phyloP scores from a whole-genome alignment of 2,888 invertebrate genomes.

The Operophtera brumata region DNA sequence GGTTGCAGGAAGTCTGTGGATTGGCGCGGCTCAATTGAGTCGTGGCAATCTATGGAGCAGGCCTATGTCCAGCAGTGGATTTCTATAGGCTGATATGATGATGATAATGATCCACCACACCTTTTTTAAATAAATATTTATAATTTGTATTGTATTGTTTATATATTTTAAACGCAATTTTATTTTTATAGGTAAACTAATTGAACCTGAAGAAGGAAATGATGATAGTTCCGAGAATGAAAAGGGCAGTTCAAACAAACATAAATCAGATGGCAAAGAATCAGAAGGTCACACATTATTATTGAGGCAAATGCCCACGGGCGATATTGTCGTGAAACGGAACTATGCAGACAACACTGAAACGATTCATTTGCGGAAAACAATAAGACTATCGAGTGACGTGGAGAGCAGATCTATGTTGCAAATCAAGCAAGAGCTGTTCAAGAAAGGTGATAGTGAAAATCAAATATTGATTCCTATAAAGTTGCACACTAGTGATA shows the following conservation, averaged over 20 bases:
- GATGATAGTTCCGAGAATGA: conserved; percentile 79
- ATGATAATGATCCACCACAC: too few species aligned
- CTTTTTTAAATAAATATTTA: background rate
- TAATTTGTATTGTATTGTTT: too few species aligned
- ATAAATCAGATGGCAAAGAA: conserved; percentile 57
- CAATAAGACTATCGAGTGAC: conserved; percentile 71
- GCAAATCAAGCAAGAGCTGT: conserved; percentile 68
- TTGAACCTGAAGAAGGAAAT: conserved; percentile 81
- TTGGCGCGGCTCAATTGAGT: too few species aligned
- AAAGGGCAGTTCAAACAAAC: conserved; percentile 27
- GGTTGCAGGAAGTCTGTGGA: too few species aligned
- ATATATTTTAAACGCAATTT: background rate
- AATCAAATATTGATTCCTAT: conserved; percentile 73
- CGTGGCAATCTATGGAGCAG: too few species aligned
- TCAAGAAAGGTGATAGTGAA: conserved; percentile 72
- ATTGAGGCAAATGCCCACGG: conserved; percentile 69
- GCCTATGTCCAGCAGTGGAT: too few species aligned
- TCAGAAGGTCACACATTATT: conserved; percentile 63
- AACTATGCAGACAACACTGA: conserved; percentile 63
- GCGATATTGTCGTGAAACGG: conserved; percentile 70
- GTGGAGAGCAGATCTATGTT: conserved; percentile 70
- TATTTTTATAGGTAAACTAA: conserved; percentile 75
- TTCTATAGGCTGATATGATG: too few species aligned
- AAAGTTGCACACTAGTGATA: conserved; percentile 67
- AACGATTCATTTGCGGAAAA: conserved; percentile 67